Evolutionary conservation across 2,888 invertebrate genomes (phyloP).

Genomic region (Clunio marinus): DNA sequence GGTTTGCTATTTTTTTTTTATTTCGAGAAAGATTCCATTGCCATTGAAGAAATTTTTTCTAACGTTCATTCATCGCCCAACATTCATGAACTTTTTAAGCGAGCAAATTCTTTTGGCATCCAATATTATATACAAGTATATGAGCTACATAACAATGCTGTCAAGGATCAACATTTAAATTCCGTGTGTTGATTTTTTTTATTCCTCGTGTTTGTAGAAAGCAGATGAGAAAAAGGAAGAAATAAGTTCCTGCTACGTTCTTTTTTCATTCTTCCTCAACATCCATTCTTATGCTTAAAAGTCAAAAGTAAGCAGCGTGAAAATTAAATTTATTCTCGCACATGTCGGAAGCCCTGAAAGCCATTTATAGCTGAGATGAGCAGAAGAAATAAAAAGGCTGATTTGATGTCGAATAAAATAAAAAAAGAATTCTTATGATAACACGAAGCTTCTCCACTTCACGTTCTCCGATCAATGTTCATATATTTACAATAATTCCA

Average conservation of each 20-base stretch:
- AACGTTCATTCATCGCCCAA: conserved; percentile 1
- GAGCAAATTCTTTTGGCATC: not conserved
- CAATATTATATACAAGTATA: not conserved
- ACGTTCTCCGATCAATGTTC: too few relatives aligned
- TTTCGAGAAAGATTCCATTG: not conserved
- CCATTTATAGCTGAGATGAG: not conserved
- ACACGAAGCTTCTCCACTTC: too few relatives aligned
- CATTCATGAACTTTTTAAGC: conserved; percentile 1
- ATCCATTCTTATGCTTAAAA: not conserved
- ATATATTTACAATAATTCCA: too few relatives aligned
- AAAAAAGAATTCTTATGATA: too few relatives aligned
- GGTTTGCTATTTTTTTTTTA: too few relatives aligned
- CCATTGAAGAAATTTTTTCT: not conserved
- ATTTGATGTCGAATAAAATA: not conserved
- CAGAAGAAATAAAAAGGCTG: not conserved
- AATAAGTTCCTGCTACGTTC: too few relatives aligned
- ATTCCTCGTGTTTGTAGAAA: not conserved
- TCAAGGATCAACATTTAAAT: conserved; percentile 32
- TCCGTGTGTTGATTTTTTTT: conserved; percentile 5
- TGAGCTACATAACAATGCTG: conserved; percentile 14
- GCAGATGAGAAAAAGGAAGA: not conserved
- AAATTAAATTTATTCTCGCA: not conserved
- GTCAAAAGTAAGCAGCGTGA: not conserved
- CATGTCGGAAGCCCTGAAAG: not conserved
- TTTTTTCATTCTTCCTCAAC: not conserved